These are phyloP conservation scores for Blera fallax DNA, from an alignment of 2,888 invertebrate species.

Conservation along the genomic window DNA sequence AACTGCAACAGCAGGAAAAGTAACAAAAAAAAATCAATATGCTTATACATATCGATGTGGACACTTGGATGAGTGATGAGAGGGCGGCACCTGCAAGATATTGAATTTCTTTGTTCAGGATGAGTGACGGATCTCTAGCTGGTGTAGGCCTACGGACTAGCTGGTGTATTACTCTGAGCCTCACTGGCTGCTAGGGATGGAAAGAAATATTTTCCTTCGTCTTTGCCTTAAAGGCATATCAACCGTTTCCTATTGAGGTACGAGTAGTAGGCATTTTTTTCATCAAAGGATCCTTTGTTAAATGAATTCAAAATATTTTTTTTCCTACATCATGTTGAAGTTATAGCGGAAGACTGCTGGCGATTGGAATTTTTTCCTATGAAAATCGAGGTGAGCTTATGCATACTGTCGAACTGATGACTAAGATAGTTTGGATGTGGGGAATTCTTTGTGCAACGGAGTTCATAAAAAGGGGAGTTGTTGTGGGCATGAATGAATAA, in stretches of 20 bases:
- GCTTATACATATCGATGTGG: slow-evolving; percentile 14
- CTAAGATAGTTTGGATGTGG: background rate
- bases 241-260: slow-evolving; percentile 29
- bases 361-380: background rate
- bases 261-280: background rate
- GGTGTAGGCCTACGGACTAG: slow-evolving; percentile 8
- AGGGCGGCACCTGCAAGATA: slow-evolving; percentile 43
- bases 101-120: slow-evolving; percentile 52
- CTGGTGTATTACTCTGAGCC: slow-evolving; percentile 32
- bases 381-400: background rate
- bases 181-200: background rate
- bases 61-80: slow-evolving; percentile 44
- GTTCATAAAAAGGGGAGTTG: background rate
- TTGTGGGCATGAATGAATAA: background rate
- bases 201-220: background rate
- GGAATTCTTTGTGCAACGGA: background rate
- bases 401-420: background rate
- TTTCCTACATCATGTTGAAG: background rate
- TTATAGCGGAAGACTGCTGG: background rate
- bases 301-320: slow-evolving; percentile 13
- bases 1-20: slow-evolving; percentile 21
- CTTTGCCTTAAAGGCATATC: slow-evolving; percentile 24
- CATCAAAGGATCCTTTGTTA: slow-evolving; percentile 39
- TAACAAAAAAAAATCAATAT: background rate
- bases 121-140: slow-evolving; percentile 22